Evolutionary conservation across 2,888 invertebrate species (phyloP).

Genomic region (Pomacea canaliculata): DNA sequence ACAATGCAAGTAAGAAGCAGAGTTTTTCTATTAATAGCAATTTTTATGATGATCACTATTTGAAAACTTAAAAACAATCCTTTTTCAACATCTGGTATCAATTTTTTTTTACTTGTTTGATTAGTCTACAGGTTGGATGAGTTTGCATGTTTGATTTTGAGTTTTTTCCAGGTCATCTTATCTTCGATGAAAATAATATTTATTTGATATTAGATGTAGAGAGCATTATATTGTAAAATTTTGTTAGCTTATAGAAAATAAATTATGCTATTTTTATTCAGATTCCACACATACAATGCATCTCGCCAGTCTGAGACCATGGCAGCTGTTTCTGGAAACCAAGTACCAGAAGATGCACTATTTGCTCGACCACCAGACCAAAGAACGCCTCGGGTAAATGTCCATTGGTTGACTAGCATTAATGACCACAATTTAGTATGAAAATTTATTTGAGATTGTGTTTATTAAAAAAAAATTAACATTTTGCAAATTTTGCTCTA

Average conservation of each 20-base stretch:
- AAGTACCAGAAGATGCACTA: constrained; percentile 78
- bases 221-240: too few relatives aligned
- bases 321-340: constrained; percentile 76
- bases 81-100: neutral
- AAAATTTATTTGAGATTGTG: too few relatives aligned
- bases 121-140: neutral
- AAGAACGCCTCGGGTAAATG: constrained; percentile 79
- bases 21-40: neutral
- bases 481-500: too few relatives aligned
- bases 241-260: too few relatives aligned
- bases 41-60: neutral
- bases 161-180: neutral
- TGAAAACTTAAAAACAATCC: neutral
- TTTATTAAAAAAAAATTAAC: too few relatives aligned
- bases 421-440: too few relatives aligned
- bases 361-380: constrained; percentile 84
- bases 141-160: neutral
- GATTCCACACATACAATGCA: constrained; percentile 89
- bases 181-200: too few relatives aligned
- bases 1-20: constrained; percentile 84
- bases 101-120: neutral
- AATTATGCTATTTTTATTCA: constrained; percentile 62
- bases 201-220: too few relatives aligned
- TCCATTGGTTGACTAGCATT: too few relatives aligned
- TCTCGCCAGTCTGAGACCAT: constrained; percentile 81